A percentile compares a stretch with the other conserved stretches of the same genome.
Conservation (phyloP, 2,797 vertebrate species). For the Distichodus sexfasciatus region DNA sequence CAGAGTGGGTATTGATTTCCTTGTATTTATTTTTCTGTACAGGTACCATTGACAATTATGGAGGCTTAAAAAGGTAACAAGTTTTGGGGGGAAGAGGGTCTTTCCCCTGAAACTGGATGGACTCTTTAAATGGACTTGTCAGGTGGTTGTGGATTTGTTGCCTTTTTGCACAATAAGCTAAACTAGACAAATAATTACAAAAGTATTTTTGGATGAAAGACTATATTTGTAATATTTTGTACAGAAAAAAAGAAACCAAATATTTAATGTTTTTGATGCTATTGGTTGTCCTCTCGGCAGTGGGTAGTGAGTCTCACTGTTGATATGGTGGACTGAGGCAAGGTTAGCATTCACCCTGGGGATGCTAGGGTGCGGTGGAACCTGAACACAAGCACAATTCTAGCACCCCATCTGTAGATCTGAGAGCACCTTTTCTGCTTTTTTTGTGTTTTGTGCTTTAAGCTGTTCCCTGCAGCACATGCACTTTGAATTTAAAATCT, state of each 20-base stretch:
- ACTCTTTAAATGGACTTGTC: slow-evolving; percentile 67
- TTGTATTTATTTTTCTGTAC: slow-evolving; percentile 35
- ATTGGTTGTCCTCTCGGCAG: slow-evolving; percentile 54
- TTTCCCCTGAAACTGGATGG: slow-evolving; percentile 82
- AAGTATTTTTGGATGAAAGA: slow-evolving; percentile 71
- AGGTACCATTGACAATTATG: slow-evolving; percentile 96
- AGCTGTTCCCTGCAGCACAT: background rate
- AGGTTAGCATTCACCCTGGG: slow-evolving; percentile 58
- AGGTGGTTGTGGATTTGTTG: slow-evolving; percentile 65
- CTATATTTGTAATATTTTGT: slow-evolving; percentile 67
- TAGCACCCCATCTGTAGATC: slow-evolving; percentile 68
- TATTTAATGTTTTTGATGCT: slow-evolving; percentile 72
- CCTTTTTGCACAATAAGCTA: slow-evolving; percentile 70
- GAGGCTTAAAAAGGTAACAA: slow-evolving; percentile 80
- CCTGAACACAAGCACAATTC: slow-evolving; percentile 81
- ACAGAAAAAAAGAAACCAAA: slow-evolving; percentile 46
- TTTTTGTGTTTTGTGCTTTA: background rate
- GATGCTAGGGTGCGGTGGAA: slow-evolving; percentile 85
- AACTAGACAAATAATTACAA: slow-evolving; percentile 50
- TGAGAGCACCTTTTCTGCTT: slow-evolving; percentile 30
- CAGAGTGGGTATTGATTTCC: too few species aligned
- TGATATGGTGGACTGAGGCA: slow-evolving; percentile 72
- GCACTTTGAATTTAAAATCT: background rate
- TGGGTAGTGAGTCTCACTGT: slow-evolving; percentile 52
- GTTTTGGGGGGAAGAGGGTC: slow-evolving; percentile 77